These are phyloP conservation scores for Cheiracanthium punctorium DNA, from an alignment of 2,888 invertebrate species.

Conservation along the genomic window DNA sequence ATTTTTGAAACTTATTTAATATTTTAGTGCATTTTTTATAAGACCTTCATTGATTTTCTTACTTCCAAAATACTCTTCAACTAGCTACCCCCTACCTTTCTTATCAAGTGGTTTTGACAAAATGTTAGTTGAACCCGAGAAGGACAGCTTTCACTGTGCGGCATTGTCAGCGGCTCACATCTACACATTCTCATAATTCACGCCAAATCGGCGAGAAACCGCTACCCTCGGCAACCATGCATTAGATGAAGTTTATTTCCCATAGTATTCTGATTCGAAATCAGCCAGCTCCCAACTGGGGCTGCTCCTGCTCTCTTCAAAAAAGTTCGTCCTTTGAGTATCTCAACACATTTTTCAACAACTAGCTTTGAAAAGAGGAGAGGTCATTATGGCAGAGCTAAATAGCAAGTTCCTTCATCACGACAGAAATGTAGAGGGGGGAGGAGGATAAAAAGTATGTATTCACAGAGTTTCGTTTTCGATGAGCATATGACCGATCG, in stretches of 20 bases:
- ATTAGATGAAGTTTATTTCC: conserved; percentile 9
- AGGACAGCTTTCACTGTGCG: no score
- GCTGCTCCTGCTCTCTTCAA: no score
- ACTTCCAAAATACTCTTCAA: no score
- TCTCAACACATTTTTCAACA: conserved; percentile 49
- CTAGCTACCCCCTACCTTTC: no score
- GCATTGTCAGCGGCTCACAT: no score
- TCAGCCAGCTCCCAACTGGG: no score
- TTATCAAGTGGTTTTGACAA: no score
- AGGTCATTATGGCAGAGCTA: conserved; percentile 28
- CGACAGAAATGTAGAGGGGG: conserved; percentile 15
- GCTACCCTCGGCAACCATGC: background rate
- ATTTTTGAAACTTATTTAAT: no score
- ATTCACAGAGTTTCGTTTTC: background rate
- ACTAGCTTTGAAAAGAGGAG: conserved; percentile 21
- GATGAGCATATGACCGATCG: background rate
- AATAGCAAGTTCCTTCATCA: conserved; percentile 20
- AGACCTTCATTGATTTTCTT: no score
- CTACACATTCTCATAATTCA: no score
- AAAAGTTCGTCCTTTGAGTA: conserved; percentile 34
- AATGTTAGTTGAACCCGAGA: no score
- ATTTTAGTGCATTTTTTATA: no score
- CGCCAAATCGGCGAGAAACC: background rate
- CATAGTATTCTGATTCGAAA: conserved; percentile 15
- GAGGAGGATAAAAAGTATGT: background rate